These are phyloP conservation scores for Dilophus febrilis DNA, from an alignment of 2,888 invertebrate genomes.

Conservation along the genomic window DNA sequence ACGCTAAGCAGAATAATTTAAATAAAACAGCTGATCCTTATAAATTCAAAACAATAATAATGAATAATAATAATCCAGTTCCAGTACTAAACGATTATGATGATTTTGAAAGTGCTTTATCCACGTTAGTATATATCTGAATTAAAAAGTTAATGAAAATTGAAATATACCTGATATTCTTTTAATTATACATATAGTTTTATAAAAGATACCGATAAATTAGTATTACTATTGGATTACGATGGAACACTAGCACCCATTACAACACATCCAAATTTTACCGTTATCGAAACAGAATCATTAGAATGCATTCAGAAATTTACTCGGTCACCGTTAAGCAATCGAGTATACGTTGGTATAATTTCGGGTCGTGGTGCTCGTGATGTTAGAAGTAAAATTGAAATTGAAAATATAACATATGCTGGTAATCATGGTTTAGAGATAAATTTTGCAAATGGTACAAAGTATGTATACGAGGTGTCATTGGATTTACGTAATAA, in stretches of 20 bases:
- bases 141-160: too few species aligned
- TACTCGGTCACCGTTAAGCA: conserved; percentile 33
- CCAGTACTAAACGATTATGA: too few species aligned
- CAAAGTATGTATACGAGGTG: conserved; percentile 52
- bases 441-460: conserved; percentile 55
- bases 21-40: too few species aligned
- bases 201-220: conserved; percentile 39
- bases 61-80: too few species aligned
- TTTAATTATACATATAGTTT: background rate
- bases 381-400: conserved; percentile 49
- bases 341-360: conserved; percentile 50
- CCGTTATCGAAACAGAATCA: conserved; percentile 46
- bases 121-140: too few species aligned
- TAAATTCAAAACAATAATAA: too few species aligned
- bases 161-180: too few species aligned
- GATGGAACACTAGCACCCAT: conserved; percentile 60
- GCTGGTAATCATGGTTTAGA: conserved; percentile 61
- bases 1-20: too few species aligned
- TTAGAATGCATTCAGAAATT: conserved; percentile 44
- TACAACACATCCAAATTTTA: conserved; percentile 51
- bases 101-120: too few species aligned
- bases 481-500: conserved; percentile 45
- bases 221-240: conserved; percentile 53
- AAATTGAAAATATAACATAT: conserved; percentile 38
- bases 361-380: conserved; percentile 53